A percentile compares a stretch with the other conserved stretches of the same genome.
phyloP scores from a whole-genome alignment of 2,113 vertebrate species.

The Anoura caudifer region DNA sequence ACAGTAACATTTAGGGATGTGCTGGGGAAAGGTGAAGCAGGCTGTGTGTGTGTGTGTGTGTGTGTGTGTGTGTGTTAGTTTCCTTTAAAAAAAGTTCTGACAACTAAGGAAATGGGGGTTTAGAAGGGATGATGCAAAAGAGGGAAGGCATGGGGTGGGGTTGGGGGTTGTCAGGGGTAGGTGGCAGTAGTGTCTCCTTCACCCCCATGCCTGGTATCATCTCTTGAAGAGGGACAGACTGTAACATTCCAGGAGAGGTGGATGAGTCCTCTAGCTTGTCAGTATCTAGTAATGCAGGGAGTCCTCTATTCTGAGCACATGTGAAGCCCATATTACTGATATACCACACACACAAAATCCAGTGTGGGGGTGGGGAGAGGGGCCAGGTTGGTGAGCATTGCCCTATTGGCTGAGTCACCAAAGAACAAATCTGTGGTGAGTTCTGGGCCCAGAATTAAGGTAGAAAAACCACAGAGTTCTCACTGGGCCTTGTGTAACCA shows the following conservation, averaged over 20 bases:
- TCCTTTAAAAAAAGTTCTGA: slow-evolving; percentile 67
- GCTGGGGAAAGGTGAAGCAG: too few relatives aligned
- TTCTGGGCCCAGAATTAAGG: background rate
- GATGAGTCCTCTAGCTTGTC: slow-evolving; percentile 60
- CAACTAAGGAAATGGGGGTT: slow-evolving; percentile 16
- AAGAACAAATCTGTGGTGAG: background rate
- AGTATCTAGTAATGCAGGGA: too few relatives aligned
- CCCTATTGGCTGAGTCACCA: background rate
- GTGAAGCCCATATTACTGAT: background rate
- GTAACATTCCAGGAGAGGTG: background rate
- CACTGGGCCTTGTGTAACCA: background rate
- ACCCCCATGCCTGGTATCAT: slow-evolving; percentile 5
- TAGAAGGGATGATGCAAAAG: slow-evolving; percentile 44
- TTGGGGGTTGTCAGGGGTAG: background rate
- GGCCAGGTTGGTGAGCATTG: background rate
- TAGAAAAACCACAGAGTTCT: background rate
- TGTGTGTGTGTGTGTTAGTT: slow-evolving; percentile 67
- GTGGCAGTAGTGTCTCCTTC: slow-evolving; percentile 68
- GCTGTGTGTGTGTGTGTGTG: too few relatives aligned
- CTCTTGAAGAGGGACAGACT: slow-evolving; percentile 20
- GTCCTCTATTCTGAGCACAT: background rate
- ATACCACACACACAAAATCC: background rate
- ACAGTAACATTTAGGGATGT: too few relatives aligned
- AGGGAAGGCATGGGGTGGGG: background rate
- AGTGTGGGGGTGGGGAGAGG: accelerated